These are phyloP conservation scores for Volucella bombylans DNA, from an alignment of 2,888 invertebrate genomes.

Conservation along the genomic window DNA sequence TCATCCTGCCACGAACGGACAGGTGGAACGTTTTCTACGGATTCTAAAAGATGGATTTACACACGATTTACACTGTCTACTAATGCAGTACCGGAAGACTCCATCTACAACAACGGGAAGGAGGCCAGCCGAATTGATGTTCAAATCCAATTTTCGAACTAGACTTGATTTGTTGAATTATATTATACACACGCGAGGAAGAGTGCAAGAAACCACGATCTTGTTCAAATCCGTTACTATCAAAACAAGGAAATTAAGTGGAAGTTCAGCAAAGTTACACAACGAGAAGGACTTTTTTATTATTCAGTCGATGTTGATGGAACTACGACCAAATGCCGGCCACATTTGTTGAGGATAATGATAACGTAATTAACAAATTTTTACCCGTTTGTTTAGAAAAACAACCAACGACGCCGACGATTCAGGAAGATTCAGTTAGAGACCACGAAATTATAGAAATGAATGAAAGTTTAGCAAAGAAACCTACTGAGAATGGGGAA, in stretches of 20 bases:
- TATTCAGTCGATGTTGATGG: no score
- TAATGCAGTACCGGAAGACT: slow-evolving; percentile 8
- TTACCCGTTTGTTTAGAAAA: no score
- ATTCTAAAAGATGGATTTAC: background rate
- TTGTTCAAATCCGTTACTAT: slow-evolving; percentile 1
- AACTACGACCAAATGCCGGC: no score
- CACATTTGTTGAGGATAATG: no score
- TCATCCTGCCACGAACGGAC: background rate
- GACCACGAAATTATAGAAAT: background rate
- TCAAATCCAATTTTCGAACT: slow-evolving; percentile 12
- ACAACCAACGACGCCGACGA: no score
- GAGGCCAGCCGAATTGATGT: slow-evolving; percentile 13
- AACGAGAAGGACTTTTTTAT: no score
- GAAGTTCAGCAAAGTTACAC: no score
- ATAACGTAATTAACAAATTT: no score
- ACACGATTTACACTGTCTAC: background rate
- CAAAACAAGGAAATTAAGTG: no score
- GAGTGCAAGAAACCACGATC: slow-evolving; percentile 1
- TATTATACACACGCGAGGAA: slow-evolving; percentile 1
- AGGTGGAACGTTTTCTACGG: no score
- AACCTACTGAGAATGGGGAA: slow-evolving; percentile 1
- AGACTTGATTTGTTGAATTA: slow-evolving; percentile 15
- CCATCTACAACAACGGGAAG: slow-evolving; percentile 14
- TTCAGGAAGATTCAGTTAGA: background rate
- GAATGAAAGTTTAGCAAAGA: background rate